Evolutionary conservation across 2,888 invertebrate genomes (phyloP).

Genomic region (Autographa pulchrina): DNA sequence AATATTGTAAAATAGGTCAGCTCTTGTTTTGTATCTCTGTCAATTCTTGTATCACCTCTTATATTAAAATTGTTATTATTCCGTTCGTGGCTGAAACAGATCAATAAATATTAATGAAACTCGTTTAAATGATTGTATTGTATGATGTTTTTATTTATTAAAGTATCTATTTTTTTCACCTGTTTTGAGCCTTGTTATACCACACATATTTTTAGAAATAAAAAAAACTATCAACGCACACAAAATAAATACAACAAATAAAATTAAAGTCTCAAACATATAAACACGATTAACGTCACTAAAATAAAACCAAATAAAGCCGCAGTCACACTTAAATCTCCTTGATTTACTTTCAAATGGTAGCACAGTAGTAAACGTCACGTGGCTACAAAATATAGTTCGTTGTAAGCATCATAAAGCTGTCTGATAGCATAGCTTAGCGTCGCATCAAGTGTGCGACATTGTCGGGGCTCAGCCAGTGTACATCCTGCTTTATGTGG

Average conservation of each 20-base stretch:
- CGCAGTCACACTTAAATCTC: constrained; percentile 3
- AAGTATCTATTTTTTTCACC: too few species aligned
- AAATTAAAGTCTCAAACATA: too few species aligned
- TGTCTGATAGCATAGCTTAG: constrained; percentile 48
- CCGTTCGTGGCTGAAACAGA: too few species aligned
- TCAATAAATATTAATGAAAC: neutral
- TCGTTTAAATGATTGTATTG: too few species aligned
- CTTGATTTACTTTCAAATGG: constrained; percentile 14
- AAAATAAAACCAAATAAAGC: neutral
- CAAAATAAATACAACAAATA: too few species aligned
- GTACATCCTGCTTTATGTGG: constrained; percentile 39
- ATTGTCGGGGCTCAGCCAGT: constrained; percentile 34
- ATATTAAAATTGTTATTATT: neutral
- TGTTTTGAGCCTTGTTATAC: too few species aligned
- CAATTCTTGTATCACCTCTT: neutral
- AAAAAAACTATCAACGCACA: too few species aligned
- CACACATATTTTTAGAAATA: too few species aligned
- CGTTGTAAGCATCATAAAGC: constrained; percentile 51
- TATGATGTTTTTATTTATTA: too few species aligned
- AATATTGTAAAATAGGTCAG: constrained; percentile 41
- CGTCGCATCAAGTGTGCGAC: constrained; percentile 42
- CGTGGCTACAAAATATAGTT: constrained; percentile 42
- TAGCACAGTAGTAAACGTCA: constrained; percentile 11
- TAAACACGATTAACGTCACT: neutral
- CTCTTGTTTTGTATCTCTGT: constrained; percentile 26